These are phyloP conservation scores for Cenopis cana DNA, from an alignment of 2,888 invertebrate genomes.

Conservation along the genomic window DNA sequence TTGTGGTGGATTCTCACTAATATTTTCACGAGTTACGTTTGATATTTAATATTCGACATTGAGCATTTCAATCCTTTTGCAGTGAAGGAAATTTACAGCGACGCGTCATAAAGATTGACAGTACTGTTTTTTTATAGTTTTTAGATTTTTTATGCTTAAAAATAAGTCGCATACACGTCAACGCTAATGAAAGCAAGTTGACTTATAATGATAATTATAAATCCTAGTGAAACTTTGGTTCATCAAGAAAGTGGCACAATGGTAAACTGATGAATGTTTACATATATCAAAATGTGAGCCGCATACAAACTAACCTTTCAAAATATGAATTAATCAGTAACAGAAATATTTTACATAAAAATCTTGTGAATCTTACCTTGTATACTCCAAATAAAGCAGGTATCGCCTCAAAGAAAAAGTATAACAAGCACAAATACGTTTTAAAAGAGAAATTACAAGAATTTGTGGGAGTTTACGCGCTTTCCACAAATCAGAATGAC, in stretches of 20 bases:
- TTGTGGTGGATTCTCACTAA: slow-evolving; percentile 47
- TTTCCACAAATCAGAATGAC: slow-evolving; percentile 33
- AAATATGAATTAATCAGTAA: neutral
- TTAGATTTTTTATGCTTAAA: neutral
- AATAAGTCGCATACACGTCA: neutral
- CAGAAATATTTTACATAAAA: neutral
- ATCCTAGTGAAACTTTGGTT: slow-evolving; percentile 2
- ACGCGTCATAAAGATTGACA: slow-evolving; percentile 24
- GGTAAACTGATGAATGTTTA: slow-evolving; percentile 31
- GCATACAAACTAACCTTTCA: slow-evolving; percentile 32
- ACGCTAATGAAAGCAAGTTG: neutral
- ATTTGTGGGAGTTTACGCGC: slow-evolving; percentile 38
- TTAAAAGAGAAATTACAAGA: slow-evolving; percentile 1
- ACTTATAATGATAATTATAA: neutral
- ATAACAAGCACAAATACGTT: slow-evolving; percentile 13
- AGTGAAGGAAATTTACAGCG: neutral
- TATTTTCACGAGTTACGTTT: slow-evolving; percentile 25
- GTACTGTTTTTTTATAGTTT: slow-evolving; percentile 7
- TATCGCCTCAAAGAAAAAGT: neutral
- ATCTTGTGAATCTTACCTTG: slow-evolving; percentile 24
- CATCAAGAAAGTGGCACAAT: slow-evolving; percentile 6
- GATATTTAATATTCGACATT: neutral
- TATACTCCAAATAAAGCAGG: slow-evolving; percentile 2
- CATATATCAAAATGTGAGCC: slow-evolving; percentile 38
- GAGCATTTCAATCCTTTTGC: neutral